phyloP scores from a whole-genome alignment of 2,797 vertebrate species.

The Bradypus variegatus region DNA sequence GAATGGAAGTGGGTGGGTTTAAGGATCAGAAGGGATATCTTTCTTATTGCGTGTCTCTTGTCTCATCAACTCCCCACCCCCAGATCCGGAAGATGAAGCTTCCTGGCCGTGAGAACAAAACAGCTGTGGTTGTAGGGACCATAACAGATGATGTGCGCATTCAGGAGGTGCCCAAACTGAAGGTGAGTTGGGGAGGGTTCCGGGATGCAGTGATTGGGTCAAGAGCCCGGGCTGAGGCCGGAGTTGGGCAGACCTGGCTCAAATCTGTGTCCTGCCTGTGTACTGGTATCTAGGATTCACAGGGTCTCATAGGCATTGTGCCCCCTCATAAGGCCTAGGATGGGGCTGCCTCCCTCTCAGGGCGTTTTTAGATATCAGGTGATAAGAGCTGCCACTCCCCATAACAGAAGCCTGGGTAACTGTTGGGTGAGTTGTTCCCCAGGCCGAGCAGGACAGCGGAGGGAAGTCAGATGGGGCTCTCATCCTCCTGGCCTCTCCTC shows the following conservation, averaged over 20 bases:
- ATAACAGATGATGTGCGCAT: slow-evolving; percentile 91
- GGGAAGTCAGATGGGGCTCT: rapidly evolving
- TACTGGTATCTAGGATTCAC: neutral
- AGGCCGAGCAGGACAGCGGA: neutral
- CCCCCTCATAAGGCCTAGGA: rapidly evolving
- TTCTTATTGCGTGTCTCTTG: rapidly evolving
- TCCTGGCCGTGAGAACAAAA: slow-evolving; percentile 84
- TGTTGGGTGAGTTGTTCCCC: neutral
- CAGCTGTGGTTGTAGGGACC: slow-evolving; percentile 88
- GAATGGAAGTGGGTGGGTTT: neutral
- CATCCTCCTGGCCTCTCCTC: neutral
- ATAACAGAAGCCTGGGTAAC: rapidly evolving
- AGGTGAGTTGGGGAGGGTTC: slow-evolving; percentile 70
- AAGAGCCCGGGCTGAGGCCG: neutral
- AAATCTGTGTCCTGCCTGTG: rapidly evolving
- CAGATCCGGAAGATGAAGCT: slow-evolving; percentile 93
- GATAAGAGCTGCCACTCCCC: neutral
- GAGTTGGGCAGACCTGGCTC: rapidly evolving
- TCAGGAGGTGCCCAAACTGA: slow-evolving; percentile 89
- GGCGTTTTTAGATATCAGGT: neutral
- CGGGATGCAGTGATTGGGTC: rapidly evolving
- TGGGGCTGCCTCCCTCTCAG: no score
- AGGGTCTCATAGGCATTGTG: rapidly evolving
- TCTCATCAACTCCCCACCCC: no score
- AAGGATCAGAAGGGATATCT: rapidly evolving